Evolutionary conservation across 2,113 vertebrate genomes (phyloP).

Genomic region (Cyanistes caeruleus): DNA sequence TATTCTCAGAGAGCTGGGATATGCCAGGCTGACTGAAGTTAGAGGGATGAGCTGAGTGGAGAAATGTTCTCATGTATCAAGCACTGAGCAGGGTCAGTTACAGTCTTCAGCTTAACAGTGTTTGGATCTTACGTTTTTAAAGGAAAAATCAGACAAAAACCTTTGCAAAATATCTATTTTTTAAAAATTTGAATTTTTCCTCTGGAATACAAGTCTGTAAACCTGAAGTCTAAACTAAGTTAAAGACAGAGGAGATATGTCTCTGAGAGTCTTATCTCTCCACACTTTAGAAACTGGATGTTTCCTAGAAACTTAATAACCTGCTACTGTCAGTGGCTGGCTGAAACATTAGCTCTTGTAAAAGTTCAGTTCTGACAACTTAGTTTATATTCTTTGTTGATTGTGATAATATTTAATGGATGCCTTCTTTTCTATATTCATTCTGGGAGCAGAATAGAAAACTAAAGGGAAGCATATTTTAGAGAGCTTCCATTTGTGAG

Average conservation of each 20-base stretch:
- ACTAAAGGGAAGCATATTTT: conserved; percentile 1
- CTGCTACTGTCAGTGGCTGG: neutral
- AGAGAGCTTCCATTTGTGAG: conserved; percentile 1
- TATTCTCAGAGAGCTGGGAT: neutral
- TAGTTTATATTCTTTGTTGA: neutral
- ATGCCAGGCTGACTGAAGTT: neutral
- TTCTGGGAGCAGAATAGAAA: conserved; percentile 19
- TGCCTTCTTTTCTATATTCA: conserved; percentile 28
- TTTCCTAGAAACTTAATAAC: neutral
- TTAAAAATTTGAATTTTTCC: neutral
- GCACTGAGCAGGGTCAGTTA: neutral
- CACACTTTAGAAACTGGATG: neutral
- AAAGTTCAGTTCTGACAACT: neutral
- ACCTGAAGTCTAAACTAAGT: neutral
- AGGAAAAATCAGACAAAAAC: neutral
- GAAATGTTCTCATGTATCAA: neutral
- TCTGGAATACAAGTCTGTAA: neutral
- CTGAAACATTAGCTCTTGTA: neutral
- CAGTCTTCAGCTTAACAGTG: neutral
- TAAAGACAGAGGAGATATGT: neutral
- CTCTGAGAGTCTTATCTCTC: neutral
- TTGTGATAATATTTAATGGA: neutral
- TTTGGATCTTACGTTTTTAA: neutral
- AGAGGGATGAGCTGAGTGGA: neutral
- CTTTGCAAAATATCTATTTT: neutral